These are phyloP conservation scores for Acronicta psi DNA, from an alignment of 2,888 invertebrate genomes.

Conservation along the genomic window DNA sequence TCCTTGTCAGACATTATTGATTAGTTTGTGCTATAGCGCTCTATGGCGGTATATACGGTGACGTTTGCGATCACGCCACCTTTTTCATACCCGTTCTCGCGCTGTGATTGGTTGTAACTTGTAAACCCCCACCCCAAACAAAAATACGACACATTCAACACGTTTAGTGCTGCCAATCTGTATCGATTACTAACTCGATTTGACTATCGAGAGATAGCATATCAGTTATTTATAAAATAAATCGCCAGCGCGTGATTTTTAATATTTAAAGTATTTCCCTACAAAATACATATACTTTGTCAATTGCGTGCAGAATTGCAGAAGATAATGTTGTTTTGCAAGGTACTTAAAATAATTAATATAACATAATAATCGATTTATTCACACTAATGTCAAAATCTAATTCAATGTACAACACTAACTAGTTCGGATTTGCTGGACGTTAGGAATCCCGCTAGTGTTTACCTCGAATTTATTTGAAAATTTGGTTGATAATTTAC, in stretches of 20 bases:
- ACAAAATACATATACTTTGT: neutral
- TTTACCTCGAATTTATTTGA: constrained; percentile 81
- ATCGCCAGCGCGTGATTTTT: neutral
- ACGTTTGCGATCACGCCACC: constrained; percentile 88
- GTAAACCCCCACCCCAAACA: constrained; percentile 69
- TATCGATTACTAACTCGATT: constrained; percentile 44
- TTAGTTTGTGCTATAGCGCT: constrained; percentile 40
- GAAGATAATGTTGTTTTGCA: neutral
- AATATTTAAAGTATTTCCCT: accelerated
- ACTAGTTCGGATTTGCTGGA: constrained; percentile 68
- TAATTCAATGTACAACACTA: constrained; percentile 56
- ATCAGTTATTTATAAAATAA: neutral
- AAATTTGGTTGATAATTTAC: constrained; percentile 84
- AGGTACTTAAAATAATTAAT: neutral
- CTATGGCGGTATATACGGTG: constrained; percentile 64
- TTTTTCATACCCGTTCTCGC: constrained; percentile 73
- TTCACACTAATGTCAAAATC: constrained; percentile 45
- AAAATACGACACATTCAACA: constrained; percentile 80
- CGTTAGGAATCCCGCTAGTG: constrained; percentile 72
- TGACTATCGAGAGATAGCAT: neutral
- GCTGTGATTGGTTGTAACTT: constrained; percentile 74
- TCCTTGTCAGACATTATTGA: constrained; percentile 55
- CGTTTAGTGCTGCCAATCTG: constrained; percentile 67
- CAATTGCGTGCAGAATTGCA: neutral
- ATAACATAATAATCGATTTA: constrained; percentile 18